Evolutionary conservation across 1,140 invertebrate genomes (phyloP), one percentile per base, ranked within the genome.

Genomic region (Parapsyche elsis): DNA sequence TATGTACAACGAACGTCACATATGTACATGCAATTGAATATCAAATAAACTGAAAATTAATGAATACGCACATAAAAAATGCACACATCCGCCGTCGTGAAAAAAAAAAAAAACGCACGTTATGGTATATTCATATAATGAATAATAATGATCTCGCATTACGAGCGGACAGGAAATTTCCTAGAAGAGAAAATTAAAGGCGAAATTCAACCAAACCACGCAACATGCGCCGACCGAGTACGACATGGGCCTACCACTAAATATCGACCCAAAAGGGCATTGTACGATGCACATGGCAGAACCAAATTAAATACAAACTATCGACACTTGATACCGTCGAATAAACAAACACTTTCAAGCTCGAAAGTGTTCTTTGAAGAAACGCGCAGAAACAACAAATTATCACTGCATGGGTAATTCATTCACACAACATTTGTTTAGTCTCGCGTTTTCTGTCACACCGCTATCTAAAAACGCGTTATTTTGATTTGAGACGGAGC

Each of bases 151-250:
- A 16, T 46, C 46, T 0, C 0, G 24, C 23, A 46, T 49, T 73
- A 61, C 16, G 49, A 19, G 24, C 46, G 16, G 21, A 61, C 16
- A 24, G 53, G 74, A 73, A 57, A 61, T 76, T 76, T 59, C 74
- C 74, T 61, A 61, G 53, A 73, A 73, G 26, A 76, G 74, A 76
- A 76, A 76, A 76, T 76, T 76, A 76, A 76, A 57, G 74, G 53
- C 53, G 45, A 76, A 76, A 76, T 46, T 76, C 74, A 57, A 38
- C 74, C 46, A 26, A 76, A 61, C 74, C 74, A 76, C 74, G 74
- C 74, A 59, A 76, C 44, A 49, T 57, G 71, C 44, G 24, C 71
- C 38, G 57, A 21, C 57, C 7, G 30, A 38, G 30, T 1, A 53
- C 49, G 16, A 53, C 1, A 23, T 10, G 61, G 61, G 2, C 61